phyloP scores from a whole-genome alignment of 92 coral and sea anemone species.

The Bergia puertoricense region DNA sequence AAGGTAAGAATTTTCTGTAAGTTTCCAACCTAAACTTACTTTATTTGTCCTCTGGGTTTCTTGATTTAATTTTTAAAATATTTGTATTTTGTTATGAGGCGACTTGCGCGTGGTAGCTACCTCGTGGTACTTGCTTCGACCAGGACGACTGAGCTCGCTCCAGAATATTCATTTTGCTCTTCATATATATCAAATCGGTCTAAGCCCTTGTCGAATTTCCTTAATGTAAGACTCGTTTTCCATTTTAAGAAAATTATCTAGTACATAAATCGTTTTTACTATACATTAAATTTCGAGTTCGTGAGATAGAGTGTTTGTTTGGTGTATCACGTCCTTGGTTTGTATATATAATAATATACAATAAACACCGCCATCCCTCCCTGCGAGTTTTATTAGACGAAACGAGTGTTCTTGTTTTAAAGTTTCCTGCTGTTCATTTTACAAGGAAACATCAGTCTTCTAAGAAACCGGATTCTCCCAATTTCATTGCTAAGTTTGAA shows the following conservation, averaged over 20 bases:
- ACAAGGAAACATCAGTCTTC: too few species aligned
- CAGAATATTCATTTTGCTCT: neutral
- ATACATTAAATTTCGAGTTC: neutral
- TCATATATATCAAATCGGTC: too few species aligned
- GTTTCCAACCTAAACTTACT: neutral
- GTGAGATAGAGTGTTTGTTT: neutral
- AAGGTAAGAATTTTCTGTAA: neutral
- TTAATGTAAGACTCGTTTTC: too few species aligned
- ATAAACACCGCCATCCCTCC: too few species aligned
- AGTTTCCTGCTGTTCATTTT: neutral
- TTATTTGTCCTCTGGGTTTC: neutral
- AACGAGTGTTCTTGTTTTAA: too few species aligned
- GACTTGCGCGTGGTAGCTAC: neutral
- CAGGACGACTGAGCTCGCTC: too few species aligned
- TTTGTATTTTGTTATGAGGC: neutral
- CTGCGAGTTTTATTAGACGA: neutral
- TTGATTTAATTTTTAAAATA: neutral
- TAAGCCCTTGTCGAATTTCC: neutral
- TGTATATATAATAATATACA: too few species aligned
- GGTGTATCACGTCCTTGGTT: neutral
- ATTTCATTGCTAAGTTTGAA: neutral
- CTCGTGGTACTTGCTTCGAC: too few species aligned
- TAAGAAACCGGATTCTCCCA: too few species aligned
- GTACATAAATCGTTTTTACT: neutral
- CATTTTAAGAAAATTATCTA: neutral